Base-by-base conservation (phyloP, 1,140 invertebrate species). In the Campoletis sonorensis region DNA sequence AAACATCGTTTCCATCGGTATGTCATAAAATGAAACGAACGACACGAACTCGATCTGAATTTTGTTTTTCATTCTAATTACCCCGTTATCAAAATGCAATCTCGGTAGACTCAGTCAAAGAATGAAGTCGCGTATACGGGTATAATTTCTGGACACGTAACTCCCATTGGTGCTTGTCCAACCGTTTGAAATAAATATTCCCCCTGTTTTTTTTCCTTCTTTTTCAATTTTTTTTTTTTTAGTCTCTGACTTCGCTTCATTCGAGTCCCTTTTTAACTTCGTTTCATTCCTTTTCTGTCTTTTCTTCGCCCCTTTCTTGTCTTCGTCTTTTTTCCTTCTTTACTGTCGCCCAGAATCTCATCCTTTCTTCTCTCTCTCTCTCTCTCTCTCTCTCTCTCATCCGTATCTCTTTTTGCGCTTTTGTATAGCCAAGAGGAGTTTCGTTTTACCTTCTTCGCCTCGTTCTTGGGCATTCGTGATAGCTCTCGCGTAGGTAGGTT, bases 401-500 rank as follows among this genome's bases (percentile, higher is more conserved):
- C 64, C 80, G 79, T 79, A 67, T 67, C 81, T 76, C 73, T 84
- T 49, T 70, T 61, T 82, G 54, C 81, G 79, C 82, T 85, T 83
- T 86, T 84, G 80, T 70, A 80, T 61, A 5, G 23, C 61, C 84
- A 80, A 82, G 37, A 49, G 80, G 4, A 27, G 11, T 15, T 37
- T 18, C 30, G 18, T 23, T 64, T 58, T 77, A 54, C 75, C 75
- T 61, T 64, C 75, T 77, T 77, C 75, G 27, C 75, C 30, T 77
- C 75, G 75, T 77, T 77, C 75, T 77, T 40, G 54, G 84, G 54
- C 54, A 61, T 40, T 77, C 54, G 75, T 61, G 75, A 77, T 77
- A 49, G 75, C 54, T 77, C 75, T 77, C 75, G 86, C 86, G 87
- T 88, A 88, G 86, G 88, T 86, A 89, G 87, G 86, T 88, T 87